A percentile compares a stretch with the other conserved stretches of the same genome.
Conservation (phyloP, 2,888 invertebrate species). For the Tanytarsus gracilentus region DNA sequence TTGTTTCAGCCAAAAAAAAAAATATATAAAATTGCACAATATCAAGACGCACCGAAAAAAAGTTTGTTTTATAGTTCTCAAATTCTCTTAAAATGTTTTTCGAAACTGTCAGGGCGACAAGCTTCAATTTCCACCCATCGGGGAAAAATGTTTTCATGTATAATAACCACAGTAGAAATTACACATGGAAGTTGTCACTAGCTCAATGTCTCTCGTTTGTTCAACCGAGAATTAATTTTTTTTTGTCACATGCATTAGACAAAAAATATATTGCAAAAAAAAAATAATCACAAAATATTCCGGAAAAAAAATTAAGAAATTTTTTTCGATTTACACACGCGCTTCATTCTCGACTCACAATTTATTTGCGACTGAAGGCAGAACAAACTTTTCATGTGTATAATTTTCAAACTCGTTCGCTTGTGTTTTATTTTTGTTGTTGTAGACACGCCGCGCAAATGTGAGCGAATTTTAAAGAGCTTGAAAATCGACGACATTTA, state of each 20-base stretch:
- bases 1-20: slow-evolving; percentile 18
- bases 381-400: slow-evolving; percentile 5
- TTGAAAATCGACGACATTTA: slow-evolving; percentile 17
- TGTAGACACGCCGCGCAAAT: not conserved
- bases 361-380: slow-evolving; percentile 27
- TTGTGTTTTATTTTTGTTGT: slow-evolving; percentile 4
- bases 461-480: slow-evolving; percentile 29
- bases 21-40: slow-evolving; percentile 23
- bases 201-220: too few relatives aligned
- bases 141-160: not conserved
- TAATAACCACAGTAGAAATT: not conserved
- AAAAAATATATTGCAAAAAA: not conserved
- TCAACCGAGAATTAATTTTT: too few relatives aligned
- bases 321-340: too few relatives aligned
- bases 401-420: slow-evolving; percentile 29
- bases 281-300: slow-evolving; percentile 7
- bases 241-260: too few relatives aligned
- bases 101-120: slow-evolving; percentile 22
- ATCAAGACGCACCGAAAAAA: slow-evolving; percentile 10
- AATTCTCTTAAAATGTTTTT: too few relatives aligned
- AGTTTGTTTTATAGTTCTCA: not conserved
- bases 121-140: not conserved
- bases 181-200: not conserved
- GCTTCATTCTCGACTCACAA: slow-evolving; percentile 21
- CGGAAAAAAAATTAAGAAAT: slow-evolving; percentile 2